Base-by-base conservation (phyloP, 2,888 invertebrate genomes). In the Cryptus viduatorius region DNA sequence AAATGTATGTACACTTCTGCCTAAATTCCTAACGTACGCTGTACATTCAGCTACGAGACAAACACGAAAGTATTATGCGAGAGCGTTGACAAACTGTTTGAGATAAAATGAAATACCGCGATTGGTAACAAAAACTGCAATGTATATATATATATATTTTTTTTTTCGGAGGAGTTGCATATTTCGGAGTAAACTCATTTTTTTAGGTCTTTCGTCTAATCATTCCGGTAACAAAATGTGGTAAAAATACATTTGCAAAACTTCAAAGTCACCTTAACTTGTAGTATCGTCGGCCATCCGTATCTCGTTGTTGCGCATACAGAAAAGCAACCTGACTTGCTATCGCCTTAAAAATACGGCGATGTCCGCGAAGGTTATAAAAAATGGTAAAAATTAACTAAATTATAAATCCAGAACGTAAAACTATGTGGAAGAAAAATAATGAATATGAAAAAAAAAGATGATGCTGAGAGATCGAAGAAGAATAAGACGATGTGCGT, bases 401-500 rank as follows among this genome's bases (percentile, higher is more conserved):
- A 48, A 76, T 61, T 64, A 31, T 12, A 82, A 19, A 73, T 85
- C 79, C 78, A 83, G 83, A 76, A 84, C 68, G 65, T 75, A 42
- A 61, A 80, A 75, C 61, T 82, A 82, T 79, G 79, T 46, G 56
- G 82, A 69, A 82, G 68, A 83, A 80, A 79, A 79, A 68, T 79
- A 31, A 76, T 82, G 71, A 76, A 81, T 80, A 77, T 83, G 81
- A 77, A 86, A 65, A 14, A 31, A 29, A 65, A 72, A 69, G 86
- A 85, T 69, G 69, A 82, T 84, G 80, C 85, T 16, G 65, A 68
- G 80, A 59, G 61, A 61, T 65, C 69, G 79, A 71, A 72, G 76
- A 79, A 44, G 79, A 79, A 48, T 67, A 82, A 79, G 72, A 72
- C 87, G 89, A 92, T 90, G 92, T 92, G 92, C 92, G 92, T 92